Evolutionary conservation across 2,888 invertebrate genomes (phyloP).

Genomic region (Pterobdella sp.): DNA sequence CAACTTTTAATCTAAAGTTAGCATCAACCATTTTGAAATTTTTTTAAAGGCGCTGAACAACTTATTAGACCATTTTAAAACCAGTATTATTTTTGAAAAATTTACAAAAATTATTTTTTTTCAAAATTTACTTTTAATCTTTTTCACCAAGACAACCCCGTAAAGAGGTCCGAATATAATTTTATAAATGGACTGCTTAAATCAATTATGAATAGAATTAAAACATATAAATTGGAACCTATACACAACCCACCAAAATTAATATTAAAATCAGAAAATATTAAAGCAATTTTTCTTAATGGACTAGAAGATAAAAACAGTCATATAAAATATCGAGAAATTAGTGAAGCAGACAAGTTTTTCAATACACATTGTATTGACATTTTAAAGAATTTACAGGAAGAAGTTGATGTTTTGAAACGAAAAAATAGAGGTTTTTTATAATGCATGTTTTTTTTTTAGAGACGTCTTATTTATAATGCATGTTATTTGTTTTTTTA

Average conservation of each 20-base stretch:
- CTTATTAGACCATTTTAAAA: not conserved
- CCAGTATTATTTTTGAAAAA: not conserved
- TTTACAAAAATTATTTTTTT: too few species aligned
- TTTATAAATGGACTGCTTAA: too few species aligned
- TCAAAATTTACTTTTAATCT: too few species aligned
- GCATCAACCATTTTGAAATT: not conserved
- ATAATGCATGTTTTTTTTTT: too few species aligned
- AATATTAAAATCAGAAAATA: not conserved
- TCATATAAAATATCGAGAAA: not conserved
- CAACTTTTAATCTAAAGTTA: not conserved
- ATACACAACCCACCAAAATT: not conserved
- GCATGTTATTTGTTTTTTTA: too few species aligned
- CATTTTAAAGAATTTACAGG: not conserved
- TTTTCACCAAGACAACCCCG: too few species aligned
- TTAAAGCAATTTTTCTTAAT: not conserved
- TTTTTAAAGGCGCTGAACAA: not conserved
- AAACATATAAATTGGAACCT: not conserved
- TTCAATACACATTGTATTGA: not conserved
- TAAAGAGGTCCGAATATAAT: too few species aligned
- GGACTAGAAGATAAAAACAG: not conserved
- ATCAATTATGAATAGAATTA: not conserved
- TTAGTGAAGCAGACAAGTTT: constrained; percentile 1
- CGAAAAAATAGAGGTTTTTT: constrained; percentile 7
- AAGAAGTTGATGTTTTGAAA: constrained; percentile 16
- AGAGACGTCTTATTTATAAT: too few species aligned